Base-by-base conservation (phyloP, 2,797 vertebrate species). In the Etheostoma perlongum region DNA sequence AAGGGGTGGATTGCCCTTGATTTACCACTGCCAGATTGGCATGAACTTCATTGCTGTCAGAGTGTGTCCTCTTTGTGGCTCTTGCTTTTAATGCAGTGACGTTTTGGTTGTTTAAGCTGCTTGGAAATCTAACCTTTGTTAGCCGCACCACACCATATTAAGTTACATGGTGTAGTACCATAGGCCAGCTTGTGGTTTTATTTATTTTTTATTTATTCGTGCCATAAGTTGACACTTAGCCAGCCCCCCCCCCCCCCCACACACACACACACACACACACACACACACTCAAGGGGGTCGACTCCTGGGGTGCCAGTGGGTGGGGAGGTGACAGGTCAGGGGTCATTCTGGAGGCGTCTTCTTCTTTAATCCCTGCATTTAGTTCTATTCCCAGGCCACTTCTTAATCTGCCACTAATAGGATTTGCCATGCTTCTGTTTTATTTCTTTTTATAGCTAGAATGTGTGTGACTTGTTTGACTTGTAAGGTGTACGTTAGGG, bases 331-430 rank as follows among this genome's bases (percentile, higher is more conserved):
- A 75, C 63, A 54, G 60, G 77, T 79, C n/a, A 25, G 72, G 71
- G 82, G 82, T 48, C 27, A 54, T 58, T 67, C 66, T 55, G 82
- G 72, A 81, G 78, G 67, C 4, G 5, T 68, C 78, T 68, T 83
- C 81, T 82, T 74, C 70, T 76, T 67, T 94, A 93, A 94, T 95
- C 92, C 91, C 60, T 90, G 83, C 87, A 85, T 85, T 91, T 90
- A 83, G 82, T 89, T 92, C 93, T 95, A 93, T 94, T 94, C 89
- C 78, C 79, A 92, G 92, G 92, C 81, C 83, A 83, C 83, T 80
- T 84, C 77, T 91, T 94, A 94, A 94, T 93, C 92, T 91, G 78
- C 53, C 57, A 73, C 83, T 94, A 94, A 94, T 93, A 85, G 89
- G 94, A 93, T 95, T 92, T 83, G 40, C 67, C 36, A 62, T 79